Percentiles rank a stretch among this genome's conserved stretches.
Evolutionary conservation across 1,140 invertebrate genomes (phyloP).

Genomic region (Platorchestia sp.): DNA sequence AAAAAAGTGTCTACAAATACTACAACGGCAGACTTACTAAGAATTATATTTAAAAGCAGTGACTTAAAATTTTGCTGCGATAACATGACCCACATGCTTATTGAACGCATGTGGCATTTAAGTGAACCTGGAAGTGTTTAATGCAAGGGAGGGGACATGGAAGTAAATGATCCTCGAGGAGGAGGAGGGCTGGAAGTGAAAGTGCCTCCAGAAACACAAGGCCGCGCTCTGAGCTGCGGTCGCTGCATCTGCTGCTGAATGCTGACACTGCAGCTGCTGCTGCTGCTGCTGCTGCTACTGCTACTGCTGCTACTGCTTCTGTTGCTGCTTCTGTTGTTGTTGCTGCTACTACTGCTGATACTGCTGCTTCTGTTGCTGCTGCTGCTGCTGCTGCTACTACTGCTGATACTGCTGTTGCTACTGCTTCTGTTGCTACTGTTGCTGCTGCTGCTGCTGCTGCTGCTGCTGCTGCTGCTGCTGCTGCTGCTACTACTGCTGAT

Average conservation of each 20-base stretch:
- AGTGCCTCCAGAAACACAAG: background rate
- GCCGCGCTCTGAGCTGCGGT: slow-evolving; percentile 5
- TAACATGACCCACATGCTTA: background rate
- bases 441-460: background rate
- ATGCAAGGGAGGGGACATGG: background rate
- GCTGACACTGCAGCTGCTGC: slow-evolving; percentile 8
- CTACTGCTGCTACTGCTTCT: background rate
- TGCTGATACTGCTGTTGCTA: background rate
- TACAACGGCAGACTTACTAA: background rate
- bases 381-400: background rate
- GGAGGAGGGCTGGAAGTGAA: background rate
- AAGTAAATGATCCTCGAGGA: background rate
- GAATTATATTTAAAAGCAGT: background rate
- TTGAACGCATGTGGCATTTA: slow-evolving; percentile 26
- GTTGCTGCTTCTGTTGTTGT: no score
- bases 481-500: background rate
- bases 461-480: background rate
- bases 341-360: no score
- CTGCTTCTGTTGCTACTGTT: background rate
- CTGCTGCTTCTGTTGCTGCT: no score
- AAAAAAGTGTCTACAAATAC: background rate
- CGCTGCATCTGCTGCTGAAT: background rate
- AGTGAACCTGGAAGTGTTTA: slow-evolving; percentile 36
- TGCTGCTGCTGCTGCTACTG: slow-evolving; percentile 24
- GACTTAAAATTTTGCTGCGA: background rate